Evolutionary conservation across 2,797 vertebrate genomes (phyloP).

Genomic region (Melanotaenia trifasciata): DNA sequence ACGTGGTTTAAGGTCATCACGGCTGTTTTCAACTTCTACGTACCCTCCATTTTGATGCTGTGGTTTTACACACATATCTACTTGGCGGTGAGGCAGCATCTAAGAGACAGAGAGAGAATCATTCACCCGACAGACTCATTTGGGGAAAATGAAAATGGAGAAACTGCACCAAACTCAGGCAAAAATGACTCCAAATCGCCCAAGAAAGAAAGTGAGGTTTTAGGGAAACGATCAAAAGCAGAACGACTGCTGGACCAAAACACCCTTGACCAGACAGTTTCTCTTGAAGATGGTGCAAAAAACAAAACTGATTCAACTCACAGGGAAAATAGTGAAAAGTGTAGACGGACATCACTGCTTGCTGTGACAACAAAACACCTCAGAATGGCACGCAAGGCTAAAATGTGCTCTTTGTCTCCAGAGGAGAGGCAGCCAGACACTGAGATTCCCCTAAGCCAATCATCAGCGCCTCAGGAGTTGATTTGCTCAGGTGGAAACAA

Average conservation of each 20-base stretch:
- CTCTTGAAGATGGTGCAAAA: conserved; percentile 61
- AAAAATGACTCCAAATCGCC: conserved; percentile 50
- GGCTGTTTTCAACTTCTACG: conserved; percentile 93
- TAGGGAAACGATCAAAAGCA: conserved; percentile 60
- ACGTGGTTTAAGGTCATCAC: conserved; percentile 95
- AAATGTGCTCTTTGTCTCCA: conserved; percentile 54
- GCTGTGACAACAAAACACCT: conserved; percentile 70
- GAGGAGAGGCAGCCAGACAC: conserved; percentile 57
- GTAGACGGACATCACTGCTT: conserved; percentile 69
- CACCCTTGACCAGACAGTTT: conserved; percentile 76
- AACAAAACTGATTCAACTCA: conserved; percentile 57
- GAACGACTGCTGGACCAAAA: conserved; percentile 78
- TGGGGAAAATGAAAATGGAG: conserved; percentile 69
- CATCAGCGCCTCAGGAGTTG: conserved; percentile 45
- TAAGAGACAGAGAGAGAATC: conserved; percentile 85
- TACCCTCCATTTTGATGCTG: conserved; percentile 93
- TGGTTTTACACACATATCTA: conserved; percentile 94
- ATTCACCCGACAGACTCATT: conserved; percentile 80
- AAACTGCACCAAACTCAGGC: conserved; percentile 37
- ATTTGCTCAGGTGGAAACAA: conserved; percentile 57
- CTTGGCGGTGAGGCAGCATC: conserved; percentile 87
- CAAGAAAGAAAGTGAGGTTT: conserved; percentile 48
- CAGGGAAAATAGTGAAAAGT: conserved; percentile 63
- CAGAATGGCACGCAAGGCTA: conserved; percentile 49
- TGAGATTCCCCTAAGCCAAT: conserved; percentile 44